Base-by-base conservation (phyloP, 2,113 vertebrate species). In the Amphiprion ocellaris region DNA sequence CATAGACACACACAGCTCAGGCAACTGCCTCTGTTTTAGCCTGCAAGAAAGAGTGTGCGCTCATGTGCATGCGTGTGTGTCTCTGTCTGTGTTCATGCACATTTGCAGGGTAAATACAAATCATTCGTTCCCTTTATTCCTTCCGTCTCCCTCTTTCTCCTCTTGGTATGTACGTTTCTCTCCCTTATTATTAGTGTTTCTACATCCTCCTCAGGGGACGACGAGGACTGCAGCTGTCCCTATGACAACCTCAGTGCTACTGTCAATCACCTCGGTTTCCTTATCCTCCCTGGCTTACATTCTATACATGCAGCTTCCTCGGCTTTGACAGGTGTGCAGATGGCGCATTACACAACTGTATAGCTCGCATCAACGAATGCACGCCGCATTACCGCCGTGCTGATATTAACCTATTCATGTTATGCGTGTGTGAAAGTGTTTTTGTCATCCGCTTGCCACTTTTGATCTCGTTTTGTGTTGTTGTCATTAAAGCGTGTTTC, bases 171-270 rank as follows among this genome's bases (percentile, higher is more conserved):
- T 50, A 4, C 65, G 46, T 79, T 8, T 81, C 78, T 85, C 21
- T 83, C 39, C 70, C 70, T 83, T 86, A 83, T 73, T 87, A 86
- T 78, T 73, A 84, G 79, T 84, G 77, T 81, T 90, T 91, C 81
- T 28, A 61, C 82, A 88, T 88, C 71, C 67, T 90, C 74, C 90
- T 88, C 81, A 50, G 80, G 84, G 84, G 86, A 90, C 87, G 79
- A 76, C 7, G 7, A 84, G 71, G 82, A 65, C 86, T 89, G 75
- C 79, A 66, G 72, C 86, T 90, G 86, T 93, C 90, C 90, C 90
- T 82, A 93, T 91, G 89, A 93, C 90, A 92, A 93, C 92, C 87
- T 89, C 67, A 69, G 84, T 78, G 61, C 66, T 84, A 56, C 72
- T 84, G 89, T 87, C 89, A 90, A 83, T 92, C 90, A 89, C 33